Percentiles rank a stretch among this genome's conserved stretches.
These are phyloP conservation scores for Odontomyia ornata DNA, from an alignment of 2,888 invertebrate genomes.

Conservation along the genomic window DNA sequence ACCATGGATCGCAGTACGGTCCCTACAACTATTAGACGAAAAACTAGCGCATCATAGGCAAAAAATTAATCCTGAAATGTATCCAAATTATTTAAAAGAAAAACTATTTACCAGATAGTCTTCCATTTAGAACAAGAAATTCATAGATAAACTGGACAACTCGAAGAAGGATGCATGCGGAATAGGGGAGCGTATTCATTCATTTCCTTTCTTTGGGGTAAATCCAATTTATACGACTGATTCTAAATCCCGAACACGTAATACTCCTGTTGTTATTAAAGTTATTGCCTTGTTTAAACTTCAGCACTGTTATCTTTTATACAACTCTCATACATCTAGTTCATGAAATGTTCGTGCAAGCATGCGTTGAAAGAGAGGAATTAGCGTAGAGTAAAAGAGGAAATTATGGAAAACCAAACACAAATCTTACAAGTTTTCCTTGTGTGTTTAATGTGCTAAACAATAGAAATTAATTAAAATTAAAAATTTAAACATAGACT, in stretches of 20 bases:
- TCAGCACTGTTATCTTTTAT: constrained; percentile 15
- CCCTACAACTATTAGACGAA: constrained; percentile 91
- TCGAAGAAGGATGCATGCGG: not conserved
- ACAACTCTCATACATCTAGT: constrained; percentile 5
- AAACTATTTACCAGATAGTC: constrained; percentile 34
- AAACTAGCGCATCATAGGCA: constrained; percentile 11
- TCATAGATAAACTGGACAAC: not conserved
- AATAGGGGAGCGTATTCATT: not conserved
- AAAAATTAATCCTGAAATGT: constrained; percentile 3
- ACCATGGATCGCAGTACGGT: constrained; percentile 92
- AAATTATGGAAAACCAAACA: not conserved
- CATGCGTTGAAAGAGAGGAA: not conserved
- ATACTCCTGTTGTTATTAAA: constrained; percentile 21
- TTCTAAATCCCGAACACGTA: not conserved
- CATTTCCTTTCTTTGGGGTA: not conserved
- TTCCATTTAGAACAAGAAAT: constrained; percentile 26
- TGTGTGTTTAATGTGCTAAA: constrained; percentile 35
- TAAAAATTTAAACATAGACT: not conserved
- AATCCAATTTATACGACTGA: constrained; percentile 10
- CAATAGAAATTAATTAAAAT: constrained; percentile 6
- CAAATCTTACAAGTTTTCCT: not conserved
- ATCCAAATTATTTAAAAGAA: constrained; percentile 8
- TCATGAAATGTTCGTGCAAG: not conserved
- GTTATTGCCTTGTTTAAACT: not conserved
- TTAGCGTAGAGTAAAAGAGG: not conserved